Evolutionary conservation across 37 sponge, comb jelly and placozoan species (phyloP), one percentile per base, ranked within the genome.

Genomic region (Crambe crambe): DNA sequence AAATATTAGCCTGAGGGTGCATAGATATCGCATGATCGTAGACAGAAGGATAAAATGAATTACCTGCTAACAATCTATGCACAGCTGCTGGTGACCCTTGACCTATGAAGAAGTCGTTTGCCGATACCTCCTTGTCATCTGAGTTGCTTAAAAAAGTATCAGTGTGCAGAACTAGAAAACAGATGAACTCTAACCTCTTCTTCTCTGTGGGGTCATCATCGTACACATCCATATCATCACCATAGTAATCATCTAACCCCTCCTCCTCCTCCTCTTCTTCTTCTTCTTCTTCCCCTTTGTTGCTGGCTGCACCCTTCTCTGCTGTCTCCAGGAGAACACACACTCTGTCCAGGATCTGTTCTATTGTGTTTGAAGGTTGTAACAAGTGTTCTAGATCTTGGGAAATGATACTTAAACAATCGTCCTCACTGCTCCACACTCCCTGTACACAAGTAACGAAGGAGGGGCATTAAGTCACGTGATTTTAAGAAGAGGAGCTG

Each of bases 51-150:
- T n/a, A n/a, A n/a, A n/a, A n/a, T n/a, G n/a, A n/a, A n/a, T n/a
- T 85, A 90, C 91, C 91, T 82, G 83, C 56, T 36, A 93, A 43
- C 26, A 93, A 72, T 73, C 94, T 78, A 66, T 93, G 94, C 3
- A 89, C 90, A 69, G 94, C 94, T 37, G 58, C 82, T 35, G 86
- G 80, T 47, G 75, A 65, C 9, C 94, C 94, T 18, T 93, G 87
- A 31, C 94, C 94, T 71, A 90, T 93, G 73, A 93, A 93, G 76
- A 88, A 93, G 12, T 89, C 86, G 34, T 85, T 86, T 35, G 94
- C 94, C 57, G 80, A 69, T 21, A 81, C 65, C 75, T 25, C 51
- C n/a, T n/a, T n/a, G 12, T 12, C 51, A 12, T 47, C 51, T n/a
- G n/a, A n/a, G n/a, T n/a, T n/a, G n/a, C n/a, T n/a, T n/a, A n/a